phyloP scores from a whole-genome alignment of 2,113 vertebrate species.

The Periophthalmodon schlosseri region DNA sequence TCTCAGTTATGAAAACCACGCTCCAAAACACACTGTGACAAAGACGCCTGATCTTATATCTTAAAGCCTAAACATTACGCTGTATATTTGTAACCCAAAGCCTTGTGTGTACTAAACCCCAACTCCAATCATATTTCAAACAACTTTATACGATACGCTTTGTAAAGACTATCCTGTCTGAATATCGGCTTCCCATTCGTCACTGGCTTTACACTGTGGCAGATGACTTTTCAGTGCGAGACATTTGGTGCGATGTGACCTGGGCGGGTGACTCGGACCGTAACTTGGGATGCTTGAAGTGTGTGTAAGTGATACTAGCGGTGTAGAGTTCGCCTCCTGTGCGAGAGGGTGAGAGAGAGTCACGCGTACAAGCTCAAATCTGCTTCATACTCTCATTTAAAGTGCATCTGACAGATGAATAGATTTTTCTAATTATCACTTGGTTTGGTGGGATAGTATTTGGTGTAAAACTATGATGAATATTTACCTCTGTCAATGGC shows the following conservation, averaged over 20 bases:
- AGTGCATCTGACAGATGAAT: too few relatives aligned
- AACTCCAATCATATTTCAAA: conserved; percentile 3
- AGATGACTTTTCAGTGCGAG: conserved; percentile 26
- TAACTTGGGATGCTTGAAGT: conserved; percentile 33
- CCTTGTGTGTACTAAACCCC: background rate
- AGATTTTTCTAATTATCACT: too few relatives aligned
- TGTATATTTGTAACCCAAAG: background rate
- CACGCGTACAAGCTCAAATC: conserved; percentile 3
- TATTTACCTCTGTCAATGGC: too few relatives aligned
- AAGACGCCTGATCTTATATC: background rate
- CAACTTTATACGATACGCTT: conserved; percentile 1
- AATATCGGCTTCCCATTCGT: conserved; percentile 10
- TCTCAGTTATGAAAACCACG: background rate
- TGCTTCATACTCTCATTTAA: conserved; percentile 15
- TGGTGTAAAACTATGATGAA: too few relatives aligned
- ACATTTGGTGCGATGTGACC: conserved; percentile 34
- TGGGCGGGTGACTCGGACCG: conserved; percentile 10
- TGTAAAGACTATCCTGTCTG: background rate
- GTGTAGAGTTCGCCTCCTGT: conserved; percentile 42
- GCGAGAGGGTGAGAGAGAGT: background rate
- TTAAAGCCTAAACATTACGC: background rate
- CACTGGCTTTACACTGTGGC: conserved; percentile 2
- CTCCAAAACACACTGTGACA: background rate
- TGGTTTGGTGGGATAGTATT: too few relatives aligned
- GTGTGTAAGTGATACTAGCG: conserved; percentile 34